These are phyloP conservation scores for Drosophila subobscura DNA, from an alignment of 1,140 invertebrate species.

Conservation along the genomic window DNA sequence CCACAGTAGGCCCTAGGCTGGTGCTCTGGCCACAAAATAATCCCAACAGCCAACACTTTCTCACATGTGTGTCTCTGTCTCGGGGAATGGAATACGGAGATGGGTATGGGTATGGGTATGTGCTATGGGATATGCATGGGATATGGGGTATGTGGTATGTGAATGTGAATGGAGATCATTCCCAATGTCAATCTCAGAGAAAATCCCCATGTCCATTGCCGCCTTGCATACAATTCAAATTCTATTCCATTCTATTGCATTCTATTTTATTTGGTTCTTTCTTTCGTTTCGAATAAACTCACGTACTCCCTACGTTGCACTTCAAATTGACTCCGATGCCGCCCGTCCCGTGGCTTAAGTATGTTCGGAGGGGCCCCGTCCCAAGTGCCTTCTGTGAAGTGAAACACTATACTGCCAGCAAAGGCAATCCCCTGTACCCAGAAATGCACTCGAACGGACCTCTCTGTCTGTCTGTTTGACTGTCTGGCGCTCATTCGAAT, in stretches of 20 bases:
- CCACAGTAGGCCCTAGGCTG: constrained; percentile 3
- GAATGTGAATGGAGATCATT: constrained; percentile 8
- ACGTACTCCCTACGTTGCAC: constrained; percentile 45
- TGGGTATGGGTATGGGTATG: constrained; percentile 1
- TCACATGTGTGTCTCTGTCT: constrained; percentile 60
- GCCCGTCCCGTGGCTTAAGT: constrained; percentile 16
- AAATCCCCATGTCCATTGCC: constrained; percentile 27
- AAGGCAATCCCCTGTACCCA: constrained; percentile 16
- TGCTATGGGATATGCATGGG: too few relatives aligned
- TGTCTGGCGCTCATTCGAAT: constrained; percentile 11
- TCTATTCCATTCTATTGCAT: constrained; percentile 13
- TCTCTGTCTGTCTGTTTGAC: background rate
- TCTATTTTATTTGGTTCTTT: constrained; percentile 7
- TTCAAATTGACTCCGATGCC: constrained; percentile 43
- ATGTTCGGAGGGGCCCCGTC: background rate
- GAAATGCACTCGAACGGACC: constrained; percentile 25
- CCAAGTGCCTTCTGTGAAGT: constrained; percentile 45
- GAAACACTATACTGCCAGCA: background rate
- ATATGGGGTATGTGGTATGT: background rate
- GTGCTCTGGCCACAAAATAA: constrained; percentile 61
- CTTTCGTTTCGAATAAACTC: constrained; percentile 58
- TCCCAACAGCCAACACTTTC: constrained; percentile 66
- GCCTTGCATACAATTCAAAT: constrained; percentile 42
- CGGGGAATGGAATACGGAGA: constrained; percentile 9
- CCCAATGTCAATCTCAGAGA: constrained; percentile 45